Evolutionary conservation across 2,888 invertebrate species (phyloP), one percentile per base, ranked within the genome.

Genomic region (Iphiclides podalirius): DNA sequence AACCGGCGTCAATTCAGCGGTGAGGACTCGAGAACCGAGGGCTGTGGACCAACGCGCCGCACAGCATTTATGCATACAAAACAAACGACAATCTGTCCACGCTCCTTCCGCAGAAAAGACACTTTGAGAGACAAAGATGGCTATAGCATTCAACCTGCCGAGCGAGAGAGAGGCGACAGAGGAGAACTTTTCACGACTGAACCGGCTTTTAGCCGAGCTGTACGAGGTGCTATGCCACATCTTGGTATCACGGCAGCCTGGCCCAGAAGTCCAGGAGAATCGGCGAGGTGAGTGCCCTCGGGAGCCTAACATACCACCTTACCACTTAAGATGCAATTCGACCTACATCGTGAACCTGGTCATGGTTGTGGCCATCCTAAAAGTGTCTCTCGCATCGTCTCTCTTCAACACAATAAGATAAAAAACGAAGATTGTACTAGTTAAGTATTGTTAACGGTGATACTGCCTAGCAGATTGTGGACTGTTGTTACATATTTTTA

Each of bases 281-380:
- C 78, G 84, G 70, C 84, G 87, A 88, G 87, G 88, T 87, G 87
- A 87, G 88, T 88, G 87, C 76, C 86, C 86, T 70, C 82, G 80
- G 61, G 85, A 79, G 72, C 76, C 79, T 75, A 81, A 75, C 75
- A 73, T 84, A 79, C 87, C 88, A 87, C 88, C 86, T 78, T 84
- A 84, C 81, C 79, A 87, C 80, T 87, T 88, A 86, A 88, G 88
- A 86, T 87, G 88, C 88, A 88, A 88, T 87, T 87, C 88, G 87
- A 88, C 87, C 81, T 86, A 88, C 87, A 88, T 88, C 77, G 88
- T 88, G 72, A 87, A 88, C 75, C 75, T 88, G 60, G 84, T 88
- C 70, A 87, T 88, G 88, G 88, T 88, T 46, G 84, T 87, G 63
- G 87, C 88, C 65, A 88, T 88, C 67, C 79, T 88, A 66, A 88